Evolutionary conservation across 2,797 vertebrate species (phyloP).

Genomic region (Trematomus bernacchii): DNA sequence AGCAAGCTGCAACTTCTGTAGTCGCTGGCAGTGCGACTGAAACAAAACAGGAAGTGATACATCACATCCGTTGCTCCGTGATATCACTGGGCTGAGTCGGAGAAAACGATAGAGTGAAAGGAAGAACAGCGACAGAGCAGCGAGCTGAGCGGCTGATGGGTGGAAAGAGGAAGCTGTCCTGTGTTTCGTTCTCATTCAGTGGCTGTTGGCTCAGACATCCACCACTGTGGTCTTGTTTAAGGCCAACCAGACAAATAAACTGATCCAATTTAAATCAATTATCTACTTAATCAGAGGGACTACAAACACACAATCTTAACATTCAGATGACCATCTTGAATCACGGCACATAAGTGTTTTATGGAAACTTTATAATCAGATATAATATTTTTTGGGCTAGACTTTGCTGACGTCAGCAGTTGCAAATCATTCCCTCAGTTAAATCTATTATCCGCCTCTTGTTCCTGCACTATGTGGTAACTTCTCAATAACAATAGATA

Average conservation of each 20-base stretch:
- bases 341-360: conserved; percentile 19
- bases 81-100: conserved; percentile 74
- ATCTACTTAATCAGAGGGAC: conserved; percentile 69
- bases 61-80: conserved; percentile 86
- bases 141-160: conserved; percentile 69
- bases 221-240: conserved; percentile 80
- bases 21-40: conserved; percentile 62
- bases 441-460: conserved; percentile 1
- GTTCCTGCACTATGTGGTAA: background rate
- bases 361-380: conserved; percentile 19
- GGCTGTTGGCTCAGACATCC: conserved; percentile 74
- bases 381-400: conserved; percentile 24
- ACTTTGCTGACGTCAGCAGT: conserved; percentile 42
- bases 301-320: conserved; percentile 42
- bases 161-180: conserved; percentile 88
- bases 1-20: conserved; percentile 70
- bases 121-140: conserved; percentile 68
- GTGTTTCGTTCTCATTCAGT: conserved; percentile 74
- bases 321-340: conserved; percentile 29
- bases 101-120: conserved; percentile 70
- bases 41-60: conserved; percentile 88
- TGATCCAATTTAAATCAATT: conserved; percentile 74
- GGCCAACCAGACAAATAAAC: conserved; percentile 80
- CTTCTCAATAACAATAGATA: background rate
- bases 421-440: conserved; percentile 20